Percentiles rank a stretch among this genome's conserved stretches.
phyloP scores from a whole-genome alignment of 2,113 vertebrate genomes.

The Promerops cafer region DNA sequence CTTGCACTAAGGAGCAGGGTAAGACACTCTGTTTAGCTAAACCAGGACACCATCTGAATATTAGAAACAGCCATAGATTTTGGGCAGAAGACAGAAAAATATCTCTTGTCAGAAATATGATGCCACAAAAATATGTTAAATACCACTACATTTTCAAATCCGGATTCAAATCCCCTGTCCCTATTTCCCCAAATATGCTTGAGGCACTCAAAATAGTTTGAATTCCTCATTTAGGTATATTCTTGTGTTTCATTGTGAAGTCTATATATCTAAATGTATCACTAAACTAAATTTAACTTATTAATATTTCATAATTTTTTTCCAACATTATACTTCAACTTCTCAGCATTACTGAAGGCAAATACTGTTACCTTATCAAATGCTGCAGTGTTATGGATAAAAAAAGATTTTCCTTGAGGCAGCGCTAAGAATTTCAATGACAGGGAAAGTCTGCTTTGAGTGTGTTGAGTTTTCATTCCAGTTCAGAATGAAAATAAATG shows the following conservation, averaged over 20 bases:
- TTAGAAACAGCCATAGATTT: neutral
- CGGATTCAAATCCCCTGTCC: neutral
- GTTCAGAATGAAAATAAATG: neutral
- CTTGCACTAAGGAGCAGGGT: neutral
- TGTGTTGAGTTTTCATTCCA: neutral
- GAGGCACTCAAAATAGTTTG: neutral
- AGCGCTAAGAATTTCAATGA: neutral
- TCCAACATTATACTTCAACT: neutral
- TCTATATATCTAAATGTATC: neutral
- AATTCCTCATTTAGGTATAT: neutral
- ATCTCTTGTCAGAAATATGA: neutral
- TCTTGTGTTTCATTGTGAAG: neutral
- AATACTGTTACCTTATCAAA: neutral
- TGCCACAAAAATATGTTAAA: neutral
- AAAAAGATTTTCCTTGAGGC: neutral
- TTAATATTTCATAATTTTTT: neutral
- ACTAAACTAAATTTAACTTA: neutral
- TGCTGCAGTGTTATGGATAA: neutral
- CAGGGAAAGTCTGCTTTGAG: neutral
- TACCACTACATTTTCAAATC: neutral
- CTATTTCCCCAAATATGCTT: neutral
- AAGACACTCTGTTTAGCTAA: neutral
- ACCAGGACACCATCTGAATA: neutral
- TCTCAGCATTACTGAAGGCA: neutral
- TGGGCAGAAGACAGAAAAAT: neutral